Evolutionary conservation across 2,797 vertebrate species (phyloP).

Genomic region (Cossypha heuglini): DNA sequence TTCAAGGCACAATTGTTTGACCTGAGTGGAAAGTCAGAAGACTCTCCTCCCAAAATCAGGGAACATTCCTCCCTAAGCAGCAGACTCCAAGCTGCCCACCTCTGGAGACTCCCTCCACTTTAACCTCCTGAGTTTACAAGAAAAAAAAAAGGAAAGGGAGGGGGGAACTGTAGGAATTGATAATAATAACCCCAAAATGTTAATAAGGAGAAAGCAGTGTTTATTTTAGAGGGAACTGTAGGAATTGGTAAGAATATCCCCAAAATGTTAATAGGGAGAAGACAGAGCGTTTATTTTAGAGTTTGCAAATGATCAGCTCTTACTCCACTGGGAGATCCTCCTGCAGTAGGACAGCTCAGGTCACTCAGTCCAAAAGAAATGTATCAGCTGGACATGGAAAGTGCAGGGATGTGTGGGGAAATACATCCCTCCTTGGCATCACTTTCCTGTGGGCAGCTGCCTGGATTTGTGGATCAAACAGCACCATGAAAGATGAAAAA

Average conservation of each 20-base stretch:
- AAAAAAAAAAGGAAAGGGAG: background rate
- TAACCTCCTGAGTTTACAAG: background rate
- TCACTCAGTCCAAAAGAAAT: background rate
- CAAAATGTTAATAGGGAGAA: background rate
- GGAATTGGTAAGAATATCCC: background rate
- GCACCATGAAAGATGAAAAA: background rate
- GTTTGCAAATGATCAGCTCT: background rate
- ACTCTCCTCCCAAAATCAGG: background rate
- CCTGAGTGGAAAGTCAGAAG: background rate
- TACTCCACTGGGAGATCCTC: background rate
- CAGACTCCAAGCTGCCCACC: background rate
- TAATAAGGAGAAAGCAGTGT: background rate
- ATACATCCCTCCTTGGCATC: background rate
- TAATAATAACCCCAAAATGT: background rate
- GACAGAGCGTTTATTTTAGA: background rate
- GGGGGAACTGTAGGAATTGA: background rate
- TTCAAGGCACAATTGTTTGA: background rate
- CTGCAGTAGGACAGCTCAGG: background rate
- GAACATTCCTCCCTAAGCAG: background rate
- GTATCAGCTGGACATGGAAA: background rate
- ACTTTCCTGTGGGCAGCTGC: background rate
- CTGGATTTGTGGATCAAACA: background rate
- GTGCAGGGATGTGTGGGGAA: fast-evolving
- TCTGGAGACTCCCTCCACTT: background rate
- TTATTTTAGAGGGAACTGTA: background rate